These are phyloP conservation scores for Bimastos eiseni DNA, from an alignment of 2,888 invertebrate species.

Conservation along the genomic window DNA sequence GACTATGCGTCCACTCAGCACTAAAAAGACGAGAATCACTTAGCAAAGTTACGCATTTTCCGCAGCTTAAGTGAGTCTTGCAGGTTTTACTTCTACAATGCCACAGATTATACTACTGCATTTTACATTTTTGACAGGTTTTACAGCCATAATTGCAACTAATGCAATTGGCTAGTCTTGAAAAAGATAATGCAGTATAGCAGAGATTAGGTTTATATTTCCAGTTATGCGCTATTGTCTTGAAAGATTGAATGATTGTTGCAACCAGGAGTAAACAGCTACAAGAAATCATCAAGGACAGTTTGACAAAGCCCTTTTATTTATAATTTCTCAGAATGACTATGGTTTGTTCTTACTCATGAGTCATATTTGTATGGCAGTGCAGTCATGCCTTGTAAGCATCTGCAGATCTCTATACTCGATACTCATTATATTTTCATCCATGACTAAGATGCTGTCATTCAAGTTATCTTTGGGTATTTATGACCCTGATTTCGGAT, in stretches of 20 bases:
- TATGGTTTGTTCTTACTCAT: neutral
- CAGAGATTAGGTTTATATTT: neutral
- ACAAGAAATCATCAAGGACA: neutral
- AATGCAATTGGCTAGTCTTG: neutral
- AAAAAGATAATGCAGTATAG: neutral
- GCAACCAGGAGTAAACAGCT: neutral
- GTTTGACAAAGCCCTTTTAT: neutral
- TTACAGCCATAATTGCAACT: neutral
- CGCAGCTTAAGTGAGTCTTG: neutral
- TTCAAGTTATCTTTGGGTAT: neutral
- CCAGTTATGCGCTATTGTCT: neutral
- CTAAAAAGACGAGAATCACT: neutral
- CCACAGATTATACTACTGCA: neutral
- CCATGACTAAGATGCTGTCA: neutral
- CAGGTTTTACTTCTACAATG: neutral
- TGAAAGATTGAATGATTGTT: neutral
- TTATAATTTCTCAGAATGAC: neutral
- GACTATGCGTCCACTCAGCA: neutral
- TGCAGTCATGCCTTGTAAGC: neutral
- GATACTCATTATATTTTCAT: neutral
- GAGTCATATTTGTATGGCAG: neutral
- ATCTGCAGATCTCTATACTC: neutral
- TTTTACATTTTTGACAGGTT: neutral
- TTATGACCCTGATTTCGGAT: neutral
- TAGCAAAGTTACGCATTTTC: constrained; percentile 4